Evolutionary conservation across 1,140 invertebrate genomes (phyloP).

Genomic region (Odontomachus brunneus): DNA sequence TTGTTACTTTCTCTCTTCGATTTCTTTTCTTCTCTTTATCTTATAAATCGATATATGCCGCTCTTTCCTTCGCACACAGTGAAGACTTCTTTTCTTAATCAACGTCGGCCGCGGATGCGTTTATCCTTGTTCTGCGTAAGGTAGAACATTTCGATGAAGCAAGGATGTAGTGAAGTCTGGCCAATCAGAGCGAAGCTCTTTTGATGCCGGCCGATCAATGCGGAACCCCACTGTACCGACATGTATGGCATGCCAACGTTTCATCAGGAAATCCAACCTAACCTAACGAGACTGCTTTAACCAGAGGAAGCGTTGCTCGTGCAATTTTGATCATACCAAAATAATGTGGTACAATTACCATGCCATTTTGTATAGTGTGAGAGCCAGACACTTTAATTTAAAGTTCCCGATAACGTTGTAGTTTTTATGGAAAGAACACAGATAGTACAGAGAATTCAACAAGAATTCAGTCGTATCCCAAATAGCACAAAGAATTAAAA

Average conservation of each 20-base stretch:
- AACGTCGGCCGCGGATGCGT: neutral
- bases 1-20: conserved; percentile 34
- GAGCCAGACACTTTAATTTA: neutral
- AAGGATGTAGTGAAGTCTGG: conserved; percentile 62
- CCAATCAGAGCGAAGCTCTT: conserved; percentile 81
- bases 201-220: conserved; percentile 83
- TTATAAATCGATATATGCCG: conserved; percentile 15
- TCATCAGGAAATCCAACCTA: conserved; percentile 62
- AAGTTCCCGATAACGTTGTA: conserved; percentile 4
- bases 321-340: conserved; percentile 28
- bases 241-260: conserved; percentile 75
- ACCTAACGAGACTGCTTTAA: conserved; percentile 41
- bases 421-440: neutral
- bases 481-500: no score
- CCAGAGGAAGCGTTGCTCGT: conserved; percentile 35
- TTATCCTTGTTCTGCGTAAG: conserved; percentile 32
- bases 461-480: no score
- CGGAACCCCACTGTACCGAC: conserved; percentile 82
- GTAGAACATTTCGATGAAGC: conserved; percentile 45
- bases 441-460: no score
- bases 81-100: conserved; percentile 31
- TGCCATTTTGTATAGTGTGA: conserved; percentile 52
- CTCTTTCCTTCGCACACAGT: conserved; percentile 16
- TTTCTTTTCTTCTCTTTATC: conserved; percentile 53
- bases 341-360: conserved; percentile 45